Conservation (phyloP, 2,113 vertebrate species). For the Malurus alboscapulatus region DNA sequence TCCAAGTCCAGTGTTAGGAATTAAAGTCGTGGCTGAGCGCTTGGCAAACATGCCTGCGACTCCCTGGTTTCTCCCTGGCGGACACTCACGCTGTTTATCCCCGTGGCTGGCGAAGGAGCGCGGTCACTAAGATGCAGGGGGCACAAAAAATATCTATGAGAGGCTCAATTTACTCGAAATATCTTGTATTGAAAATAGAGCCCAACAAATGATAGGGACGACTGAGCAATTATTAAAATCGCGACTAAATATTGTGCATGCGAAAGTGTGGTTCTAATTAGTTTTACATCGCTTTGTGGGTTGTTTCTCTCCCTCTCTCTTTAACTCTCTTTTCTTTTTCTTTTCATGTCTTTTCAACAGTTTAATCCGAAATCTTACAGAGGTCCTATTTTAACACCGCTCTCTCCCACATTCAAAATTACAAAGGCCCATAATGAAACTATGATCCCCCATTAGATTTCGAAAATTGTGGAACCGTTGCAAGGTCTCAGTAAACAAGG, state of each 20-base stretch:
- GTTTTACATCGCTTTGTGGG: constrained; percentile 50
- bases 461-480: constrained; percentile 10
- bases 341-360: constrained; percentile 31
- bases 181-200: constrained; percentile 26
- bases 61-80: background rate
- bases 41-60: background rate
- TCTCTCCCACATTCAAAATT: background rate
- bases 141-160: background rate
- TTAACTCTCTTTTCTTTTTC: background rate
- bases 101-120: background rate
- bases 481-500: constrained; percentile 19
- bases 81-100: background rate
- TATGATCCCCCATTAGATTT: constrained; percentile 26
- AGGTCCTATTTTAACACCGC: constrained; percentile 1
- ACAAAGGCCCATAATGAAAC: constrained; percentile 41
- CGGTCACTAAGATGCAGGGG: background rate
- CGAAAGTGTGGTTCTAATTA: constrained; percentile 76
- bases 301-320: background rate
- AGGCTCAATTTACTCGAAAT: constrained; percentile 26
- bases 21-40: constrained; percentile 41
- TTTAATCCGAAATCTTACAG: constrained; percentile 36
- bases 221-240: constrained; percentile 68
- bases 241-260: constrained; percentile 66
- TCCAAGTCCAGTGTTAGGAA: constrained; percentile 80
- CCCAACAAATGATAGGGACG: background rate